These are phyloP conservation scores for Ceyx cyanopectus DNA, from an alignment of 2,113 vertebrate species.

Conservation along the genomic window DNA sequence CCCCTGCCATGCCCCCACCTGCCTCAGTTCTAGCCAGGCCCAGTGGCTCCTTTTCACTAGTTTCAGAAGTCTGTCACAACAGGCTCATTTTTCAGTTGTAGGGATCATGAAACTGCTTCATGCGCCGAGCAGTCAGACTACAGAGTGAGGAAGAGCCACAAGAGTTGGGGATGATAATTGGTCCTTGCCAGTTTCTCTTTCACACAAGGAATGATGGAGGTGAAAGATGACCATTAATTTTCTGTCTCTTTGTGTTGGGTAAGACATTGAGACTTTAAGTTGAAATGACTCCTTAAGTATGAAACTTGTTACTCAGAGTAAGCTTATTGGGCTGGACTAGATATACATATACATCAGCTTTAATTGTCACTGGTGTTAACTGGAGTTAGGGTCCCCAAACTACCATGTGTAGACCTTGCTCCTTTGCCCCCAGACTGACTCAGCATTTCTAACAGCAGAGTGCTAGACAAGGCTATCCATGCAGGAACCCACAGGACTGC, in stretches of 20 bases:
- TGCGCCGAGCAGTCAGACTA: accelerated
- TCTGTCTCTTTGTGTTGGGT: not conserved
- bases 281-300: not conserved
- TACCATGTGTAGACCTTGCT: not conserved
- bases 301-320: not conserved
- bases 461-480: not conserved
- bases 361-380: not conserved
- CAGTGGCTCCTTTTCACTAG: not conserved
- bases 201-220: not conserved
- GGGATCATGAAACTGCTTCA: not conserved
- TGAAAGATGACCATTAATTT: not conserved
- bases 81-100: not conserved
- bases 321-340: not conserved
- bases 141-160: not conserved
- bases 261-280: not conserved
- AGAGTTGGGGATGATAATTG: not conserved
- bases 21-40: not conserved
- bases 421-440: not conserved
- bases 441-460: not conserved
- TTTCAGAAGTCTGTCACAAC: not conserved
- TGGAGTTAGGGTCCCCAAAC: not conserved
- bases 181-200: not conserved
- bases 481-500: not conserved
- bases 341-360: not conserved
- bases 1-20: not conserved